Evolutionary conservation across 2,113 vertebrate species (phyloP), one percentile per base, ranked within the genome.

Genomic region (Nothobranchius furzeri): DNA sequence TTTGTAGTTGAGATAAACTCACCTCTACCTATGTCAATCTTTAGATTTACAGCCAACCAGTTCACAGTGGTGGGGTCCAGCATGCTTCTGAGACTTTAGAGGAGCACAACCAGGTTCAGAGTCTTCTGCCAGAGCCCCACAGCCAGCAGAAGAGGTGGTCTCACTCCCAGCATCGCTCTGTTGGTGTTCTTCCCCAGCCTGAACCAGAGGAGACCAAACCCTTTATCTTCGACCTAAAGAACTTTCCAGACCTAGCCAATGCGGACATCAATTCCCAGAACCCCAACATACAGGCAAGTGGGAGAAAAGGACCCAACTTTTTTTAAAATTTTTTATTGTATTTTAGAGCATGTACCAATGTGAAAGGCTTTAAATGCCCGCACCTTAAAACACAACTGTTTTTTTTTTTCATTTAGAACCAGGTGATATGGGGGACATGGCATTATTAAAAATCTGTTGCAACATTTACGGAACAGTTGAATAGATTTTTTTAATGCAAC

Each of bases 241-340:
- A 94, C 79, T 91, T 98, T 46, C 95, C 94, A 0, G 94, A 93
- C 53, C 87, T 96, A 77, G 93, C 94, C 54, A 93, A 93, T 1
- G 91, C 94, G 37, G 94, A 95, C 57, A 88, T 95, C 63, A 95
- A 90, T 3, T 90, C 95, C 0, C 94, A 94, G 65, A 97, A 96
- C 76, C 96, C 96, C 43, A 96, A 95, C 58, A 98, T 97, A 85
- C 96, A 98, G 94, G 95, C 96, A 54, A 83, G 90, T 42, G 17
- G 1, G 11, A 6, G 46, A 42, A 57, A 17, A 24, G 0, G 24
- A 37, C 7, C 40, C 43, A 14, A 2, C 24, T 9, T 20, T 9
- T 20, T 20, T 20, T 20, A 20, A 20, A 20, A 20, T 20, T 20
- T 20, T 17, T 61, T 37, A 24, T n/a, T 45, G 36, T 47, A 20